Evolutionary conservation across 1,140 invertebrate species (phyloP), one percentile per base, ranked within the genome.

Genomic region (Drosophila orosa): DNA sequence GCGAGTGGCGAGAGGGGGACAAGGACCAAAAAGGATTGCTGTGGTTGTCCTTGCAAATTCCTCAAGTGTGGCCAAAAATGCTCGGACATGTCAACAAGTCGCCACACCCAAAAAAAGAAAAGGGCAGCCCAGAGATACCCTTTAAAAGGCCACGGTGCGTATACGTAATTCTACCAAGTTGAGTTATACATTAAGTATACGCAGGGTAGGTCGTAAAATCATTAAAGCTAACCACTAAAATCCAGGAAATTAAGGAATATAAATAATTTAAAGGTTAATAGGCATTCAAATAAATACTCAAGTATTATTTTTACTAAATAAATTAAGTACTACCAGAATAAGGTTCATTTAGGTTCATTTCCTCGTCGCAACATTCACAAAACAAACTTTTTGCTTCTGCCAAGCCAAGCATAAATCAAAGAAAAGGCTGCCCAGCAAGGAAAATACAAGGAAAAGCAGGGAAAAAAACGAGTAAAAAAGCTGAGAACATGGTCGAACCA

Each of bases 31-130:
- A 67, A 42, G 45, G 63, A 50, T 50, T 35, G 42, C 44, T 54
- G 50, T 19, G 39, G 66, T 52, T 67, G 45, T 33, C 48, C 48
- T 42, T 54, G 31, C 31, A 54, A 63, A 63, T 69, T 69, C 47
- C 66, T 63, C 37, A 69, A 69, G 59, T 54, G 59, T 69, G 66
- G 59, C 44, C 44, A 61, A 61, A 60, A 61, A 50, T 52, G 59
- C 27, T 54, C 22, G 59, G 59, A 48, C 37, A 63, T 63, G 66
- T 69, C 66, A 62, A 62, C 59, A 69, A 54, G 54, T 57, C 6
- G 52, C 60, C 33, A 31, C 50, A 31, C 50, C 60, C 27, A 29
- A 44, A 31, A 55, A 27, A 13, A 44, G 8, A 19, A 27, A n/a
- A 31, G 5, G 3, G 10, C 6, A 33, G 7, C 12, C 17, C 9